Conservation (phyloP, 2,888 invertebrate genomes). For the Amiota mariae region DNA sequence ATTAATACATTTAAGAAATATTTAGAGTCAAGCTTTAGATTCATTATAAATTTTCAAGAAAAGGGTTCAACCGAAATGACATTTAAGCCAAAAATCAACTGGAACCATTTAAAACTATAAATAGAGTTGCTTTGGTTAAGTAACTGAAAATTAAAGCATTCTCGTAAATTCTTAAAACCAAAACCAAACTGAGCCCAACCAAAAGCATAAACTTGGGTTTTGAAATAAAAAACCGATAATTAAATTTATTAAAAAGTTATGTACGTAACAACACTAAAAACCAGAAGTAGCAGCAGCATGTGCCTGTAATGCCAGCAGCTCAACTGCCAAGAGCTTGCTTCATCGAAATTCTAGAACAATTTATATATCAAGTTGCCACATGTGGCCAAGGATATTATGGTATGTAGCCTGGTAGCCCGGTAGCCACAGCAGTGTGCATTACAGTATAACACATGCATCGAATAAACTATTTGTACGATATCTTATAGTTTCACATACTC, state of each 20-base stretch:
- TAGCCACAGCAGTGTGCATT: neutral
- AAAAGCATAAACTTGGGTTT: neutral
- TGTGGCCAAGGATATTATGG: slow-evolving; percentile 46
- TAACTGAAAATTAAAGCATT: too few relatives aligned
- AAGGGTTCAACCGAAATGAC: too few relatives aligned
- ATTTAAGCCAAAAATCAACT: too few relatives aligned
- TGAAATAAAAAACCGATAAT: slow-evolving; percentile 44
- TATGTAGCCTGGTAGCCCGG: slow-evolving; percentile 11
- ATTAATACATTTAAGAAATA: too few relatives aligned
- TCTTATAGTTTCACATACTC: slow-evolving; percentile 18
- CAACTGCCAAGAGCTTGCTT: slow-evolving; percentile 28
- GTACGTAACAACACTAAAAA: slow-evolving; percentile 32
- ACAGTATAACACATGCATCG: slow-evolving; percentile 16
- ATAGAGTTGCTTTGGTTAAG: too few relatives aligned
- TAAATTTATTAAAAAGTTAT: slow-evolving; percentile 54
- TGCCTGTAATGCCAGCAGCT: slow-evolving; percentile 6
- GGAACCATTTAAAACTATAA: too few relatives aligned
- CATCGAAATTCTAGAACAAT: slow-evolving; percentile 37
- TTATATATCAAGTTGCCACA: slow-evolving; percentile 49
- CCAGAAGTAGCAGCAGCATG: slow-evolving; percentile 23
- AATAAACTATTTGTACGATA: neutral
- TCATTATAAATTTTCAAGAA: too few relatives aligned
- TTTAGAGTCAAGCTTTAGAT: too few relatives aligned
- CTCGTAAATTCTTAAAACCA: too few relatives aligned
- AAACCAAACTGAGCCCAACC: neutral